A percentile compares a stretch with the other conserved stretches of the same genome.
phyloP scores from a whole-genome alignment of 2,797 vertebrate species.

The Sebastes matsubarae region DNA sequence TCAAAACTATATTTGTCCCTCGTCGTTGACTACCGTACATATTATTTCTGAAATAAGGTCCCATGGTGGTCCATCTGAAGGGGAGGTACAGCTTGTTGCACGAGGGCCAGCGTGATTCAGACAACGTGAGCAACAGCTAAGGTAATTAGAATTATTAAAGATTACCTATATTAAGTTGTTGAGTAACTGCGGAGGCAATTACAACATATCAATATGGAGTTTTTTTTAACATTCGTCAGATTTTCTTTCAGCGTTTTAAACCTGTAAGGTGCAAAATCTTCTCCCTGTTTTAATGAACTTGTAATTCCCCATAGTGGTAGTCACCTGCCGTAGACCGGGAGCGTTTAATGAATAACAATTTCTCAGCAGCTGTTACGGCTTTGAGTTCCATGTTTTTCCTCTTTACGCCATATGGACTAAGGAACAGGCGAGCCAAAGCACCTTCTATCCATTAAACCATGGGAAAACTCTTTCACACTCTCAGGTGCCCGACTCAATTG shows the following conservation, averaged over 20 bases:
- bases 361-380: conserved; percentile 69
- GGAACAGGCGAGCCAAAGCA: conserved; percentile 49
- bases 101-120: conserved; percentile 27
- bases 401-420: conserved; percentile 60
- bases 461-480: conserved; percentile 43
- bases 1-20: too few relatives aligned
- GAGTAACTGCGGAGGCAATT: conserved; percentile 43
- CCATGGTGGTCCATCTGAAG: too few relatives aligned
- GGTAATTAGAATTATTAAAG: conserved; percentile 44
- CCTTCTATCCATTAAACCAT: conserved; percentile 45
- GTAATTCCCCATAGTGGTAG: conserved; percentile 49
- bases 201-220: conserved; percentile 17
- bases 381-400: conserved; percentile 53
- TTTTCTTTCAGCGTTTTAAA: conserved; percentile 17
- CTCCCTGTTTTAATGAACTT: conserved; percentile 42
- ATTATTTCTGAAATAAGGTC: too few relatives aligned
- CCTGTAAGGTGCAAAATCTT: conserved; percentile 29
- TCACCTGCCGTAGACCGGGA: conserved; percentile 53
- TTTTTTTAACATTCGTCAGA: conserved; percentile 37
- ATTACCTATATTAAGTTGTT: conserved; percentile 33
- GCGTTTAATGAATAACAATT: conserved; percentile 72
- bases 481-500: conserved; percentile 61
- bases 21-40: too few relatives aligned
- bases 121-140: neutral
- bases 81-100: conserved; percentile 32